Conservation (phyloP, 1,140 invertebrate genomes). For the Leptoteleia sp. region DNA sequence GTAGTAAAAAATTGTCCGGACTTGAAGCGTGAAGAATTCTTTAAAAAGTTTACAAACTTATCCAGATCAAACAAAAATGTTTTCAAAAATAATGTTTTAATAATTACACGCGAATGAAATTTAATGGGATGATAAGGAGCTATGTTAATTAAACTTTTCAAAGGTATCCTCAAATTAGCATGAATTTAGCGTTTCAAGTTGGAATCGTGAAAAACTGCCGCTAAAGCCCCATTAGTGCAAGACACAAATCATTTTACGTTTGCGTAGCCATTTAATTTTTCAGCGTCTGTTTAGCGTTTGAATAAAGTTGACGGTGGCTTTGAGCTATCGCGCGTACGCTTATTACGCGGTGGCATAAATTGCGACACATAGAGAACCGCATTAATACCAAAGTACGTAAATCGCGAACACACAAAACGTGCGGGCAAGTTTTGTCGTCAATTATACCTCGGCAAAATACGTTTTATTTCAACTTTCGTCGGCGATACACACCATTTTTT, state of each 20-base stretch:
- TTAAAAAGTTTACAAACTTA: too few species aligned
- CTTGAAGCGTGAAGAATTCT: too few species aligned
- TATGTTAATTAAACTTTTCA: too few species aligned
- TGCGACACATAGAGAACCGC: slow-evolving; percentile 4
- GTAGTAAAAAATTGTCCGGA: too few species aligned
- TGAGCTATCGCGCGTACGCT: slow-evolving; percentile 5
- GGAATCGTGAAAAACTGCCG: neutral
- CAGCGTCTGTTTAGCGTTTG: neutral
- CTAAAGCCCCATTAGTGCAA: too few species aligned
- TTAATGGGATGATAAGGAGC: too few species aligned
- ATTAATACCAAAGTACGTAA: slow-evolving; percentile 40
- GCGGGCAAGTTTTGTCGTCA: slow-evolving; percentile 45
- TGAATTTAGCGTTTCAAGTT: neutral
- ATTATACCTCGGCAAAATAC: slow-evolving; percentile 47
- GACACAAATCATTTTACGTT: too few species aligned
- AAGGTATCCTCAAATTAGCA: too few species aligned
- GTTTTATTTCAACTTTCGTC: slow-evolving; percentile 35
- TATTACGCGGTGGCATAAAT: slow-evolving; percentile 14
- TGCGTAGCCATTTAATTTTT: too few species aligned
- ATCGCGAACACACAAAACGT: slow-evolving; percentile 25
- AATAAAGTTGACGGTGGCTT: slow-evolving; percentile 19
- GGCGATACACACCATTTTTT: slow-evolving; percentile 37
- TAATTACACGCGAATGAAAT: too few species aligned
- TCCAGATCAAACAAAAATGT: too few species aligned
- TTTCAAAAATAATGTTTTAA: too few species aligned